Conservation (phyloP, 1,140 invertebrate species). For the Drosophila ogumai region DNA sequence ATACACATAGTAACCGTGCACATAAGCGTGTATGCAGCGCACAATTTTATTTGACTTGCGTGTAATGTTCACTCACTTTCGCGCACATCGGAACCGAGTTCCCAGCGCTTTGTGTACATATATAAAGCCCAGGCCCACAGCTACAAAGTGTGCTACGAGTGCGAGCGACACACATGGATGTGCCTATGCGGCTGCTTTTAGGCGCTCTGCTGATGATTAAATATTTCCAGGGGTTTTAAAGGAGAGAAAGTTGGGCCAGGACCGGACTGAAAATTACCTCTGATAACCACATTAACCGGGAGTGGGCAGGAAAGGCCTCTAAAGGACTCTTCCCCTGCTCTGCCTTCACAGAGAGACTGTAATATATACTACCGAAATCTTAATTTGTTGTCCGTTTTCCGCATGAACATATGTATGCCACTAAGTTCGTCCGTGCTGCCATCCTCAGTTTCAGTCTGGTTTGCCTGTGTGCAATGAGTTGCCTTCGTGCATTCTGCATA, state of each 20-base stretch:
- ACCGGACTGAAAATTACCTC: not conserved
- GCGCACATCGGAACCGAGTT: conserved; percentile 29
- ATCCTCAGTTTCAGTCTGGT: not conserved
- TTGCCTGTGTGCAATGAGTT: conserved; percentile 19
- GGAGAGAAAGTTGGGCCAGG: not conserved
- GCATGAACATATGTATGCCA: conserved; percentile 16
- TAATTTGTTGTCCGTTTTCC: conserved; percentile 25
- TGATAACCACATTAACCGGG: conserved; percentile 4
- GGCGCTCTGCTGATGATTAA: conserved; percentile 37
- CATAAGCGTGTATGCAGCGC: conserved; percentile 30
- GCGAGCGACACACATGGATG: conserved; percentile 12
- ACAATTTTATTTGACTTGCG: conserved; percentile 79
- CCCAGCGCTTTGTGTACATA: conserved; percentile 3
- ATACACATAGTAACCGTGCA: conserved; percentile 4
- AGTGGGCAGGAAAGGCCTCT: not conserved
- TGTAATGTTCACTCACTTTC: conserved; percentile 68
- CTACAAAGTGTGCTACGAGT: conserved; percentile 31
- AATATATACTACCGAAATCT: conserved; percentile 13
- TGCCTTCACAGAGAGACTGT: too few species aligned
- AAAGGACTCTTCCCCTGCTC: not conserved
- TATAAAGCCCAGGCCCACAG: conserved; percentile 6
- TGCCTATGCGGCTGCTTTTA: conserved; percentile 54
- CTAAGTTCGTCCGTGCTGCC: conserved; percentile 9
- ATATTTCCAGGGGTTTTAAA: conserved; percentile 48
- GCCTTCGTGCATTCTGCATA: conserved; percentile 56